phyloP scores from a whole-genome alignment of 2,888 invertebrate species.

The Ophion slaviceki region DNA sequence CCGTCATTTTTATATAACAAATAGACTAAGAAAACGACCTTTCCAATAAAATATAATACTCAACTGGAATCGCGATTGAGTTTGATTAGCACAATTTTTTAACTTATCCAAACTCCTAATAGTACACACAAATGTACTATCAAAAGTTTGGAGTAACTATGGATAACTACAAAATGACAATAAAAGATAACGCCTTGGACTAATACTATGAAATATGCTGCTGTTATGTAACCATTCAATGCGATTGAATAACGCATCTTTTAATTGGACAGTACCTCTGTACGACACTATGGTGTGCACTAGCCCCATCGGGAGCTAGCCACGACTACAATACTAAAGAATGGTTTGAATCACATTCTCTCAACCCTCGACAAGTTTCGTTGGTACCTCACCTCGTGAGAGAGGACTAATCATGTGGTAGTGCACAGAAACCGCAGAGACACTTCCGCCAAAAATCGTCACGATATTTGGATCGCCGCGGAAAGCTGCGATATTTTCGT shows the following conservation, averaged over 20 bases:
- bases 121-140: background rate
- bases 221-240: too few relatives aligned
- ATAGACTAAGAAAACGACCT: background rate
- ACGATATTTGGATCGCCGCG: constrained; percentile 87
- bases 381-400: constrained; percentile 83
- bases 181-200: too few relatives aligned
- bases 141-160: too few relatives aligned
- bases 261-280: too few relatives aligned
- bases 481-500: constrained; percentile 86
- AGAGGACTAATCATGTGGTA: constrained; percentile 88
- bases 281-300: too few relatives aligned
- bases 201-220: too few relatives aligned
- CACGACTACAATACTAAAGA: background rate
- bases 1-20: background rate
- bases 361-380: background rate
- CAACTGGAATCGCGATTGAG: background rate
- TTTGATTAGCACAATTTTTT: too few relatives aligned
- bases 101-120: background rate
- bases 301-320: background rate
- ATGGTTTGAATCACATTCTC: background rate
- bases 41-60: background rate
- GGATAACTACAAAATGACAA: too few relatives aligned
- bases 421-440: constrained; percentile 88
- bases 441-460: constrained; percentile 89
- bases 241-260: too few relatives aligned